These are phyloP conservation scores for Buathra laborator DNA, from an alignment of 2,888 invertebrate species.

Conservation along the genomic window DNA sequence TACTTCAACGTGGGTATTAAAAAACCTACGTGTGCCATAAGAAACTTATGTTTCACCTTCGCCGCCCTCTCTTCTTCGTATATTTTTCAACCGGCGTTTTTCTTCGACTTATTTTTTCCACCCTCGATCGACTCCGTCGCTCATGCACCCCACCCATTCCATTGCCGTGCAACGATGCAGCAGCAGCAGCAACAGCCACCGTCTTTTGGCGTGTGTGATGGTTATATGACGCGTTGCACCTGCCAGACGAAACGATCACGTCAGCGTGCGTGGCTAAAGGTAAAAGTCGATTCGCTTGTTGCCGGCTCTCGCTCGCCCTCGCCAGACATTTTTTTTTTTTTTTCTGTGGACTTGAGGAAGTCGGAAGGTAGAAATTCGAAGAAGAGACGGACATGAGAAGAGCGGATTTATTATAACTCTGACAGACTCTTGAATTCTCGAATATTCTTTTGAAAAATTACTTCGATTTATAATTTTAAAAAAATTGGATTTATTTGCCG, in stretches of 20 bases:
- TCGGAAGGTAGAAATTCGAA: slow-evolving; percentile 37
- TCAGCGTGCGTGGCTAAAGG: slow-evolving; percentile 66
- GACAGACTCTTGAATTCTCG: too few relatives aligned
- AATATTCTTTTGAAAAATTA: too few relatives aligned
- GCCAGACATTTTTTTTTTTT: slow-evolving; percentile 55
- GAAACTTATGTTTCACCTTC: slow-evolving; percentile 55
- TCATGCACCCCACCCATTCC: slow-evolving; percentile 31
- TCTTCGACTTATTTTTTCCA: slow-evolving; percentile 50
- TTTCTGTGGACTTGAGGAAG: slow-evolving; percentile 12
- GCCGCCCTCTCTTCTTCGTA: slow-evolving; percentile 40
- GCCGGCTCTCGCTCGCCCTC: slow-evolving; percentile 47
- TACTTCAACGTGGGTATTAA: slow-evolving; percentile 54
- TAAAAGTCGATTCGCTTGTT: slow-evolving; percentile 56
- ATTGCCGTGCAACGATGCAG: slow-evolving; percentile 26
- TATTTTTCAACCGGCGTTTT: slow-evolving; percentile 2
- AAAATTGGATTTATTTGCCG: too few relatives aligned
- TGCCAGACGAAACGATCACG: slow-evolving; percentile 73
- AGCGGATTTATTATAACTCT: too few relatives aligned
- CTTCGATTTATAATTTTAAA: too few relatives aligned
- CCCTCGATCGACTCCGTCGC: slow-evolving; percentile 61
- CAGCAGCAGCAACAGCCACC: slow-evolving; percentile 30
- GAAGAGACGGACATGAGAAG: slow-evolving; percentile 20
- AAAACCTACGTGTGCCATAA: slow-evolving; percentile 54
- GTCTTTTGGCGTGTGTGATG: slow-evolving; percentile 66
- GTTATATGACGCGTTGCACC: slow-evolving; percentile 75